Evolutionary conservation across 1,140 invertebrate genomes (phyloP), one percentile per base, ranked within the genome.

Genomic region (Anoplophora glabripennis): DNA sequence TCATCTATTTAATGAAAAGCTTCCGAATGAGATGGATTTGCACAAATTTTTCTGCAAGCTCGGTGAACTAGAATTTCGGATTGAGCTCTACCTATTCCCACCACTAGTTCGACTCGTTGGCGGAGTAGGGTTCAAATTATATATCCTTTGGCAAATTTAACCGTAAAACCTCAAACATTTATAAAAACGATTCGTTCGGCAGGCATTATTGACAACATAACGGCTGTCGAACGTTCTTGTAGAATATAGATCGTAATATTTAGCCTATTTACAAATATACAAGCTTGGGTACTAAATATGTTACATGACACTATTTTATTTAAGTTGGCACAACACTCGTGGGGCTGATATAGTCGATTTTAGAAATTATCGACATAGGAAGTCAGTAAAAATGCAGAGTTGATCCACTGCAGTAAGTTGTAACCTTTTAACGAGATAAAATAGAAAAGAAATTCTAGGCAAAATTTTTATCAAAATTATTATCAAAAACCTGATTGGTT

Each of bases 251-350:
- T 54, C 40, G 42, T 21, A 40, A 28, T 54, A 35, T 52, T 69
- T 67, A 66, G 68, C 64, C 55, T 73, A 73, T 73, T 61, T 73
- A 73, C 71, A 73, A 73, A 73, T 73, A 65, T 73, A 73, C 71
- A 73, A 72, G 68, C 69, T 44, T 54, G 21, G 21, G 21, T 28
- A 59, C 64, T 72, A 69, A 69, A 69, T 73, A 73, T 73, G 67
- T 73, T 67, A 73, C 71, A 60, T 70, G 69, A 71, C 70, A 72
- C 66, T 67, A 53, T 70, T 64, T 61, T n/a, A n/a, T 63, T 59
- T 59, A 36, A 46, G 47, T 68, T 58, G 65, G 66, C 65, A 66
- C 63, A 59, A 59, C 38, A 62, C 21, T 28, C 21, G 21, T 28
- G 5, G 21, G 21, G 5, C 21, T 28, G 5, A 28, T 28, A 28